phyloP scores from a whole-genome alignment of 1,140 invertebrate species.

The Atopsyche davidsoni region DNA sequence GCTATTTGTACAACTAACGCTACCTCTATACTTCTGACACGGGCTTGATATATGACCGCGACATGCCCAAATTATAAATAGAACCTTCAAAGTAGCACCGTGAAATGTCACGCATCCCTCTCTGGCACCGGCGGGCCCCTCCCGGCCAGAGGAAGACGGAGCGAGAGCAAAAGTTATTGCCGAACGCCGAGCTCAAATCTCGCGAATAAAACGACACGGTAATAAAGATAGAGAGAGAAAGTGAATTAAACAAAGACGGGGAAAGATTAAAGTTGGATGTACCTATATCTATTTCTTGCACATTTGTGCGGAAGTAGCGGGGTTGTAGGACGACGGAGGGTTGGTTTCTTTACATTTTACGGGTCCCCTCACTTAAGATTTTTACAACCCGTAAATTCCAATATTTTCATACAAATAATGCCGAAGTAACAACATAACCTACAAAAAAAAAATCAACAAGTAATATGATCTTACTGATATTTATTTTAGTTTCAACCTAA shows the following conservation, averaged over 20 bases:
- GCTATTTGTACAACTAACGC: slow-evolving; percentile 32
- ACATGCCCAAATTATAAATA: slow-evolving; percentile 33
- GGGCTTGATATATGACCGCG: slow-evolving; percentile 31
- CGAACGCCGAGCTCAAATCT: slow-evolving; percentile 40
- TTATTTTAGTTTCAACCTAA: too few relatives aligned
- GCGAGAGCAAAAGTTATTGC: slow-evolving; percentile 24
- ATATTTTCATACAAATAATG: too few relatives aligned
- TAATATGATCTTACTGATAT: too few relatives aligned
- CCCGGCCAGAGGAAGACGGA: slow-evolving; percentile 14
- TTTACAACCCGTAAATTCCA: too few relatives aligned
- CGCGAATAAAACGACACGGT: slow-evolving; percentile 49
- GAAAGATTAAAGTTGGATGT: slow-evolving; percentile 49
- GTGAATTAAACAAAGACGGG: slow-evolving; percentile 55
- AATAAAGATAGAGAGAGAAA: slow-evolving; percentile 54
- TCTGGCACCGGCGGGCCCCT: neutral
- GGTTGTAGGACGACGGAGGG: too few relatives aligned
- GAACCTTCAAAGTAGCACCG: slow-evolving; percentile 16
- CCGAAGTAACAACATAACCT: too few relatives aligned
- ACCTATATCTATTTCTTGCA: slow-evolving; percentile 29
- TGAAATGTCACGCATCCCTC: slow-evolving; percentile 12
- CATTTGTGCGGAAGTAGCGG: slow-evolving; percentile 28
- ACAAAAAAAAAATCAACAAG: too few relatives aligned
- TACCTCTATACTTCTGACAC: slow-evolving; percentile 31
- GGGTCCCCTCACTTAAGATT: too few relatives aligned
- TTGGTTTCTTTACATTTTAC: too few relatives aligned